phyloP scores from a whole-genome alignment of 1,140 invertebrate species.

The Caenorhabditis tropicalis region DNA sequence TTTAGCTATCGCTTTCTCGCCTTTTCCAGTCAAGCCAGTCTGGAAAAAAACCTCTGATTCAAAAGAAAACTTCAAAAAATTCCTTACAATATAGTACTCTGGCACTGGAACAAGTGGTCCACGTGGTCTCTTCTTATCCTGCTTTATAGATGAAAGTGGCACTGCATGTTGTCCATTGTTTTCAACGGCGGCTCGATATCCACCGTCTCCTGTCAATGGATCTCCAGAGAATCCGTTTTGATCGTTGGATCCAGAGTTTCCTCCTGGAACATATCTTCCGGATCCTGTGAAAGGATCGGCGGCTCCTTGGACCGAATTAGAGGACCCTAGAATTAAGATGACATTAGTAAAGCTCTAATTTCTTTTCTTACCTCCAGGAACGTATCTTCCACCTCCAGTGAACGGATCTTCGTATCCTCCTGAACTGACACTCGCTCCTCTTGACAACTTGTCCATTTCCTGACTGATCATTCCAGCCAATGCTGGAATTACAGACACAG shows the following conservation, averaged over 20 bases:
- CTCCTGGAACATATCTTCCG: conserved; percentile 59
- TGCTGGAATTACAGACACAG: conserved; percentile 78
- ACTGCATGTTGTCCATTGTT: not conserved
- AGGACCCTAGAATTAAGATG: not conserved
- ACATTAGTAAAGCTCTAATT: not conserved
- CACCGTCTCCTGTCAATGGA: conserved; percentile 38
- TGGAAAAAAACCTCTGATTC: conserved; percentile 19
- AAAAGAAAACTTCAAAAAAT: not conserved
- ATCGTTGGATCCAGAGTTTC: too few species aligned
- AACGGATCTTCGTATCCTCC: conserved; percentile 73
- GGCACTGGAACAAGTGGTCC: conserved; percentile 2
- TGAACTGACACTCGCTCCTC: not conserved
- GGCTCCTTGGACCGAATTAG: conserved; percentile 20
- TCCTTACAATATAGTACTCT: not conserved
- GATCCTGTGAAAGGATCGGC: conserved; percentile 72
- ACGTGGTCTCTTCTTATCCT: not conserved
- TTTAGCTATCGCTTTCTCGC: conserved; percentile 61
- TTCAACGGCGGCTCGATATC: not conserved
- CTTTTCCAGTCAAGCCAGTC: conserved; percentile 55
- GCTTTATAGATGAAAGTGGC: not conserved
- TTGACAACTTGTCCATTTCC: conserved; percentile 41
- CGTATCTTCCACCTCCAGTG: conserved; percentile 74
- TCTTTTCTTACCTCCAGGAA: conserved; percentile 71
- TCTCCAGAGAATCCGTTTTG: conserved; percentile 75
- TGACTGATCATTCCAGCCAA: conserved; percentile 75